Base-by-base conservation (phyloP, 2,113 vertebrate genomes). In the Istiophorus platypterus region DNA sequence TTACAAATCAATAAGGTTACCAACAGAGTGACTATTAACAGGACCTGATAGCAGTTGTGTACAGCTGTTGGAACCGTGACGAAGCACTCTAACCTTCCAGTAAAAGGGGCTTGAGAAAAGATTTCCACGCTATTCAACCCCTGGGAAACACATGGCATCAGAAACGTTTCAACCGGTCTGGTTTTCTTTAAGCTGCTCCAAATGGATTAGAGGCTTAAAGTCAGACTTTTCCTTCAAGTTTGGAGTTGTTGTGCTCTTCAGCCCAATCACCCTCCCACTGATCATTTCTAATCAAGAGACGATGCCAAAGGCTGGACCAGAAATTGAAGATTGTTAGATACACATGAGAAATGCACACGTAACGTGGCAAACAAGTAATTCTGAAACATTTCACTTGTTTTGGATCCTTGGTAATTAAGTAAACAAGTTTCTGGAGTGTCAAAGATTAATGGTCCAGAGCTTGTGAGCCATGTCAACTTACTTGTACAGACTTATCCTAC, bases 181-280 rank as follows among this genome's bases (percentile, higher is more conserved):
- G 24, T 69, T 74, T 74, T 51, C 47, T 69, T 78, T 59, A 84
- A 49, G n/a, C 49, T 63, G 61, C 77, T 20, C 72, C 66, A 67
- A 81, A 75, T 29, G 78, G 80, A 84, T 91, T 87, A 80, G 80
- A 75, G 67, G 78, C 80, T 80, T 67, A 68, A 71, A 80, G 66
- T 58, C 65, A 27, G 45, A 52, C 12, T 31, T 63, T 45, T 77
- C 34, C 14, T 31, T 64, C 62, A 73, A 68, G 37, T 54, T 47
- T 34, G 7, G 39, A 42, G 20, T 65, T 31, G n/a, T 68, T 56
- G 7, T 56, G 39, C 54, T 71, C 47, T 29, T 62, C 42, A 57
- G n/a, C 62, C 54, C 45, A 31, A 10, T 5, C 11, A 8, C 13
- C 1, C 15, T 41, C 41, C 49, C 29, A 2, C 67, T 78, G 78